Evolutionary conservation across 2,888 invertebrate species (phyloP), one percentile per base, ranked within the genome.

Genomic region (Kuschelorhynchus macadamiae): DNA sequence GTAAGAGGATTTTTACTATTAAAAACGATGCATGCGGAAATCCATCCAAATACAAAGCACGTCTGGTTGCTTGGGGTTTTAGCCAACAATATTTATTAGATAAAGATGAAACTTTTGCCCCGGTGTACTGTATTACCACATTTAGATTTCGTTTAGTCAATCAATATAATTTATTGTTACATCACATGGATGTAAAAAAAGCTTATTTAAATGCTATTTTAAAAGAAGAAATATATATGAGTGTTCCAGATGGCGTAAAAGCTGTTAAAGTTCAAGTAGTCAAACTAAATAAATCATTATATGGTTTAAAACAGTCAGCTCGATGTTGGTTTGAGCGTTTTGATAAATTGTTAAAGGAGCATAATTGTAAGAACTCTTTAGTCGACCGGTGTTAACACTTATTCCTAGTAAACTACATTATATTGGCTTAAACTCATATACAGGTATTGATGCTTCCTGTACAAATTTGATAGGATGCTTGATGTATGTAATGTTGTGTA

Each of bases 401-500:
- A 30, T 57, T 57, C 30, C 42, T 17, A 57, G 2, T 7, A 57
- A 42, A 44, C 7, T 57, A 5, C 25, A 57, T 57, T 57, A 57
- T 25, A 36, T 11, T n/a, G n/a, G 3, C 3, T 30, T 57, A 57
- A 44, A 30, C n/a, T 44, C 42, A 30, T 7, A 52, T n/a, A 25
- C 50, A 20, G 41, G 14, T 25, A 39, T 46, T 21, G 20, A 75
- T 65, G 75, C 74, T 30, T 74, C 68, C 4, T 72, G 70, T 64
- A 33, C 52, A 59, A 70, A 74, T 46, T 42, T 70, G 14, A 62
- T 74, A n/a, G 70, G 71, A 14, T 72, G 62, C 20, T 55, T 72
- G 18, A 72, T 74, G 72, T 74, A 73, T 62, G 57, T 17, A 16
- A 70, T 70, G 71, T 32, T 68, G 9, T 70, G 69, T 47, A 68